Evolutionary conservation across 2,888 invertebrate genomes (phyloP).

Genomic region (Troglohyphantes excavatus): DNA sequence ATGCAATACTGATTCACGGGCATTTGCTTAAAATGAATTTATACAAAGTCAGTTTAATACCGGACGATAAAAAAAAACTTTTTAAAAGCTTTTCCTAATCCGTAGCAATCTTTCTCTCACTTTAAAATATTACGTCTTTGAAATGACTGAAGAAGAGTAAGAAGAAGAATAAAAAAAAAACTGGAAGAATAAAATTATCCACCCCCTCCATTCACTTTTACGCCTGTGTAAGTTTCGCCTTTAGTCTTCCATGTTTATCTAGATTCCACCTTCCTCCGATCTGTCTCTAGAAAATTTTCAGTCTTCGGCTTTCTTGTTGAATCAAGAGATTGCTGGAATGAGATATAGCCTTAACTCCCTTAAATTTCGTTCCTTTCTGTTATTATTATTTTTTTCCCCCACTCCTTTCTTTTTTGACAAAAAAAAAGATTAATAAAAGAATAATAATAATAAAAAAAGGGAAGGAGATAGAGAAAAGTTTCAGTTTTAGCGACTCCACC

Average conservation of each 20-base stretch:
- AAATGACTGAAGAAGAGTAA: conserved; percentile 54
- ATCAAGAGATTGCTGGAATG: conserved; percentile 70
- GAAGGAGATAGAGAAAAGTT: conserved; percentile 22
- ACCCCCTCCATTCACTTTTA: conserved; percentile 60
- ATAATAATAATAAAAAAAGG: neutral
- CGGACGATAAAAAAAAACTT: conserved; percentile 13
- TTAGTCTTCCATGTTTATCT: conserved; percentile 66
- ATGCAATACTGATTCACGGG: conserved; percentile 20
- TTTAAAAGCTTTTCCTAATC: conserved; percentile 60
- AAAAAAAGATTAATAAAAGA: conserved; percentile 31
- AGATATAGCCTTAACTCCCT: conserved; percentile 73
- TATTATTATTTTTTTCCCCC: conserved; percentile 25
- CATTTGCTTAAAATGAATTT: conserved; percentile 54
- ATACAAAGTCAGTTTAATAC: conserved; percentile 1
- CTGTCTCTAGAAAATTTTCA: conserved; percentile 69
- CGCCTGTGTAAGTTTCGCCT: conserved; percentile 64
- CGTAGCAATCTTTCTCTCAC: conserved; percentile 54
- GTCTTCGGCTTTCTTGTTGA: conserved; percentile 69
- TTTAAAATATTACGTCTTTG: conserved; percentile 68
- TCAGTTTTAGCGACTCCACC: conserved; percentile 9
- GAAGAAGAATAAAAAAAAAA: conserved; percentile 32
- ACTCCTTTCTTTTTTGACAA: conserved; percentile 10
- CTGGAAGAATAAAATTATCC: conserved; percentile 63
- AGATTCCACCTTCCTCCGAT: conserved; percentile 40
- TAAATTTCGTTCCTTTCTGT: conserved; percentile 52